Evolutionary conservation across 2,888 invertebrate genomes (phyloP), one percentile per base, ranked within the genome.

Genomic region (Proisotoma minuta): DNA sequence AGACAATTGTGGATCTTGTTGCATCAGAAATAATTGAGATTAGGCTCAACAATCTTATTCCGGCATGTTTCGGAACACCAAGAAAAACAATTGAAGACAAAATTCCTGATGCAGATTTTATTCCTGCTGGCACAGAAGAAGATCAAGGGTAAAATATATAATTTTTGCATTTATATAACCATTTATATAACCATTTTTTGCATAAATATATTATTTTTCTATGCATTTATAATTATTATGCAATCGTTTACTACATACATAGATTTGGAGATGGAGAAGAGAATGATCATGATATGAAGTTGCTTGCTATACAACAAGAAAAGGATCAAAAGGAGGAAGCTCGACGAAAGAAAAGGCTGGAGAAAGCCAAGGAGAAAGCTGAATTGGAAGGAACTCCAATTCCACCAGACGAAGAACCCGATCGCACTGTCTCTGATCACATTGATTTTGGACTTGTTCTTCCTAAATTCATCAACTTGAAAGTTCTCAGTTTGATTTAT

Each of bases 51-150:
- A 70, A 69, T 53, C 29, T 74, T 1, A 67, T 74, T 58, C 74
- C 74, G 20, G 59, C 60, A 54, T 74, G 74, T 49, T 72, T 68
- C 48, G 74, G 72, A 20, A 63, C 64, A 40, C 62, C 65, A 15
- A 62, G 53, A n/a, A 65, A 68, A 57, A 60, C 63, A 18, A 23
- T 65, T 29, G 60, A 58, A 2, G 58, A 50, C 3, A 57, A 66
- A 27, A 29, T 59, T 20, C 63, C 63, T 47, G 62, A 64, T 23
- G 66, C 58, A 52, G 62, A 60, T 23, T 43, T 24, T 8, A 8
- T 22, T 26, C 5, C 40, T 12, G 1, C 18, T 26, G 58, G 57
- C 10, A 15, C 40, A 5, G 64, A 62, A 28, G 61, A 58, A 28
- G 69, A 69, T 24, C 61, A 62, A 23, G 69, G 69, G 43, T 43